Conservation (phyloP, 2,888 invertebrate species). For the Amphipyra tragopoginis region DNA sequence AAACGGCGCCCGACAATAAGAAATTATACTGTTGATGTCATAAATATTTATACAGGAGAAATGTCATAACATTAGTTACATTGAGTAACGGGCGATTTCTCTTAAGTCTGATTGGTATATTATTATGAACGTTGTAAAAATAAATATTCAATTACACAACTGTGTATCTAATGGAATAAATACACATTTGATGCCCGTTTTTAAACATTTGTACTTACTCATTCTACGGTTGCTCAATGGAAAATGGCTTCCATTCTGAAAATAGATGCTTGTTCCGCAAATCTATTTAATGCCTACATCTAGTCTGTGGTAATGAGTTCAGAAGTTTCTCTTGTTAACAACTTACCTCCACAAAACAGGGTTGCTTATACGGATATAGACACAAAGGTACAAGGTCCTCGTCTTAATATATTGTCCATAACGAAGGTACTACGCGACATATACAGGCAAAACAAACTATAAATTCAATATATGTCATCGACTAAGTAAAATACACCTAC, state of each 20-base stretch:
- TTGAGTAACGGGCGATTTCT: constrained; percentile 41
- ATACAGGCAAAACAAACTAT: constrained; percentile 55
- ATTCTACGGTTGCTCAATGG: constrained; percentile 8
- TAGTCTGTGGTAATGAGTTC: constrained; percentile 45
- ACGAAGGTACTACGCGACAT: constrained; percentile 25
- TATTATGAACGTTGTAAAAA: constrained; percentile 24
- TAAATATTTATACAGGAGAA: constrained; percentile 42
- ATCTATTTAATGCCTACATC: constrained; percentile 20
- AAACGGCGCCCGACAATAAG: constrained; percentile 49
- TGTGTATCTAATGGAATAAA: constrained; percentile 23
- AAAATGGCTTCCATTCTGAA: constrained; percentile 1
- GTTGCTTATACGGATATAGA: constrained; percentile 36
- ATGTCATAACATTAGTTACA: constrained; percentile 52
- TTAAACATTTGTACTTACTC: constrained; percentile 21
- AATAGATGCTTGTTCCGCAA: constrained; percentile 11
- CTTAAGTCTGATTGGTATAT: constrained; percentile 20
- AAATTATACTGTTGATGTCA: constrained; percentile 56
- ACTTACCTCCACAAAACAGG: constrained; percentile 32
- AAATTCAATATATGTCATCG: constrained; percentile 59
- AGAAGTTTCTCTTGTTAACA: constrained; percentile 44
- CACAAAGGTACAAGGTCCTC: constrained; percentile 43
- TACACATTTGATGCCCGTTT: constrained; percentile 4
- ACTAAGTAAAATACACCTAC: constrained; percentile 58
- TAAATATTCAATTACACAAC: constrained; percentile 34
- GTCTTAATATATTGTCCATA: constrained; percentile 37